Percentiles rank a stretch among this genome's conserved stretches.
Evolutionary conservation across 2,113 vertebrate species (phyloP).

Genomic region (Scatophagus argus): DNA sequence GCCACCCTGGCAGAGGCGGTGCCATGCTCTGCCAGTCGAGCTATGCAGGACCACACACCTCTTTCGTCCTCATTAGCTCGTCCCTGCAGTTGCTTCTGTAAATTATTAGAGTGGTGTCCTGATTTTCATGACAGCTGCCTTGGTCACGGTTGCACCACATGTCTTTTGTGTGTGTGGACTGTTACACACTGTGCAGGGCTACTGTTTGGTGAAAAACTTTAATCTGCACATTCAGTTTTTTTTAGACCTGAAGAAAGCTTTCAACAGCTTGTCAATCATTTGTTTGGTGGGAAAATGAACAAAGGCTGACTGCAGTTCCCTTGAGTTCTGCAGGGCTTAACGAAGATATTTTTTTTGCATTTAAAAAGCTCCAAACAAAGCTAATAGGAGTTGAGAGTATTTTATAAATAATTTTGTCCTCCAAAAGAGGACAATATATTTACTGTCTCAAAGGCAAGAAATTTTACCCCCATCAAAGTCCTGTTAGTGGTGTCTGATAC

Average conservation of each 20-base stretch:
- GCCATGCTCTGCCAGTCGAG: slow-evolving; percentile 54
- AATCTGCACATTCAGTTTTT: not conserved
- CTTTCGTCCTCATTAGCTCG: slow-evolving; percentile 51
- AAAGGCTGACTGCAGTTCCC: too few relatives aligned
- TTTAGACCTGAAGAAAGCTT: not conserved
- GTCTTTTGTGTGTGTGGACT: slow-evolving; percentile 12
- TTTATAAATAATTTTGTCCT: too few relatives aligned
- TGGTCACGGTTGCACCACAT: slow-evolving; percentile 5
- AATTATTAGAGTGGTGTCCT: slow-evolving; percentile 31
- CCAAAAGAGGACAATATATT: not conserved
- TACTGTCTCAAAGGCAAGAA: not conserved
- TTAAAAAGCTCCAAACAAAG: too few relatives aligned
- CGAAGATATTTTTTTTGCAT: too few relatives aligned
- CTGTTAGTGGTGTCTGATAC: not conserved
- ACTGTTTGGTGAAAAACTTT: not conserved
- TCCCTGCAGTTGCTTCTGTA: slow-evolving; percentile 35
- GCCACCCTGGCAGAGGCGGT: slow-evolving; percentile 19
- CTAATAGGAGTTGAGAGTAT: too few relatives aligned
- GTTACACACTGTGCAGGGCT: not conserved
- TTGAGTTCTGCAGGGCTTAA: too few relatives aligned
- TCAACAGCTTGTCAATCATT: not conserved
- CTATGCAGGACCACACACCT: slow-evolving; percentile 65
- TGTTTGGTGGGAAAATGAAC: not conserved
- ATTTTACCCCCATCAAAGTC: not conserved
- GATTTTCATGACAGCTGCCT: slow-evolving; percentile 43